A percentile compares a stretch with the other conserved stretches of the same genome.
phyloP scores from a whole-genome alignment of 2,888 invertebrate genomes.

The Acleris holmiana region DNA sequence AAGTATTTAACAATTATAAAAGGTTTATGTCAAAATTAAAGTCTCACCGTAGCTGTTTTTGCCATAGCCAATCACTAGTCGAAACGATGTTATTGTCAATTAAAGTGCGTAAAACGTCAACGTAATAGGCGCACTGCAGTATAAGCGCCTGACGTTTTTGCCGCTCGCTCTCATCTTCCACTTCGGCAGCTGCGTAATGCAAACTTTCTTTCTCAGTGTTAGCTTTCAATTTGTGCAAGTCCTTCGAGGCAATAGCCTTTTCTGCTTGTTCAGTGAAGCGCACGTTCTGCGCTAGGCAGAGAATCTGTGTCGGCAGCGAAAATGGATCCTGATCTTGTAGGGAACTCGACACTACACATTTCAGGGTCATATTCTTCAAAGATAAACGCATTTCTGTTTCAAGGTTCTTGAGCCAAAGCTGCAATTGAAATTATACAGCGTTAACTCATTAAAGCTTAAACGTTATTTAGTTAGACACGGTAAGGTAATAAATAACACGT shows the following conservation, averaged over 20 bases:
- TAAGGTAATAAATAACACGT: no score
- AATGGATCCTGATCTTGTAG: conserved; percentile 78
- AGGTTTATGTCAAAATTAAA: background rate
- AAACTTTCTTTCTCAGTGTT: conserved; percentile 80
- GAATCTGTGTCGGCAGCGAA: conserved; percentile 88
- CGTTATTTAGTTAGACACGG: no score
- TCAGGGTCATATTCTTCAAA: conserved; percentile 87
- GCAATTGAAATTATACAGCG: conserved; percentile 45
- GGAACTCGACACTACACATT: conserved; percentile 77
- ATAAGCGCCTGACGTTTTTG: conserved; percentile 96
- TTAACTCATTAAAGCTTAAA: background rate
- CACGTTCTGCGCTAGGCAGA: conserved; percentile 93
- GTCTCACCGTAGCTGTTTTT: conserved; percentile 92
- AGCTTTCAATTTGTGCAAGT: conserved; percentile 81
- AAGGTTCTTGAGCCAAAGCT: conserved; percentile 91
- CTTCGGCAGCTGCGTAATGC: conserved; percentile 79
- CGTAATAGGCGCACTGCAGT: conserved; percentile 96
- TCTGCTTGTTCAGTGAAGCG: conserved; percentile 94
- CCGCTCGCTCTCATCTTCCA: conserved; percentile 86
- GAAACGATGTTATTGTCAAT: conserved; percentile 87
- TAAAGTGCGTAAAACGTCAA: conserved; percentile 91
- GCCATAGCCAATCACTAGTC: conserved; percentile 95
- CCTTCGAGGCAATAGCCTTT: conserved; percentile 88
- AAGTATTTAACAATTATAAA: no score
- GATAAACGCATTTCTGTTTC: conserved; percentile 90